phyloP scores from a whole-genome alignment of 2,113 vertebrate species.

The Tachysurus vachellii region DNA sequence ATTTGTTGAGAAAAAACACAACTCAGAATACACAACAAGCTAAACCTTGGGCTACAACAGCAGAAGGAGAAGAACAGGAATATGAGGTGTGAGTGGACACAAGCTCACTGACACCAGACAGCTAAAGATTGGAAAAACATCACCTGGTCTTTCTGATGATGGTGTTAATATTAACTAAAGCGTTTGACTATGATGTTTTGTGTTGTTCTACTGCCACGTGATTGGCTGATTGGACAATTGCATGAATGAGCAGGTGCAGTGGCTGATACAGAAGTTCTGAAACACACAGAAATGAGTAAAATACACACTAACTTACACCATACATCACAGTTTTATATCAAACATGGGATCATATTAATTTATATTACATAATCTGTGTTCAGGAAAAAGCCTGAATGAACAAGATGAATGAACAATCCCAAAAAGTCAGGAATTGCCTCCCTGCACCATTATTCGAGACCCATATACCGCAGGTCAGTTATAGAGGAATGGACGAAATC shows the following conservation, averaged over 20 bases:
- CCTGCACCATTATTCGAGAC: background rate
- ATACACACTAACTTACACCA: background rate
- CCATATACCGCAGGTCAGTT: conserved; percentile 5
- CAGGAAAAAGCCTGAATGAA: background rate
- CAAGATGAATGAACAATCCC: background rate
- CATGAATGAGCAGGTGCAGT: background rate
- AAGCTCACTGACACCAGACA: background rate
- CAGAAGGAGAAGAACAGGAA: background rate
- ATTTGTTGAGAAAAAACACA: background rate
- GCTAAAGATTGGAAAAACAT: background rate
- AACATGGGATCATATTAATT: background rate
- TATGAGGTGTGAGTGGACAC: background rate
- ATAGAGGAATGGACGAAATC: background rate
- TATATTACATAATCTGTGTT: background rate
- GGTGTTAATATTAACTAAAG: background rate
- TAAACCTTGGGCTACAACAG: background rate
- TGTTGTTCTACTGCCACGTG: background rate
- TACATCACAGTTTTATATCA: background rate
- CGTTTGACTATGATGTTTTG: background rate
- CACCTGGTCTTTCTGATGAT: background rate
- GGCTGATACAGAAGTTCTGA: background rate
- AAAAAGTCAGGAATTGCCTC: background rate
- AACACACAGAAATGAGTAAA: background rate
- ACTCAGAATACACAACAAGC: background rate
- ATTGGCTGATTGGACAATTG: background rate